Evolutionary conservation across 2,113 vertebrate genomes (phyloP), one percentile per base, ranked within the genome.

Genomic region (Tragelaphus buxtoni): DNA sequence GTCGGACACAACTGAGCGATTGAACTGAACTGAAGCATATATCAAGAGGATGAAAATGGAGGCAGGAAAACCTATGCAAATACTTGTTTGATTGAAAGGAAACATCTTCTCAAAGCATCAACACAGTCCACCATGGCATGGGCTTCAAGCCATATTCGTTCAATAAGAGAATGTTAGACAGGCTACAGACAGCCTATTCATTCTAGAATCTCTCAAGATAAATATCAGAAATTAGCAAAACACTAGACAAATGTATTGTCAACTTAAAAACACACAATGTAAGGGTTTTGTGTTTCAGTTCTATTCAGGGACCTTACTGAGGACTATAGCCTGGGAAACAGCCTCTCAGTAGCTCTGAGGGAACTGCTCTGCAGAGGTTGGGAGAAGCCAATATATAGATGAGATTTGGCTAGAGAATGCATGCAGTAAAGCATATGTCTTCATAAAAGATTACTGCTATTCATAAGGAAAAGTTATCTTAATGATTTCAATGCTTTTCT

Each of bases 171-270:
- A 83, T 79, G 51, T n/a, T 77, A 93, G 5, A 79, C 39, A 79
- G 9, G 39, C 5, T 63, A 74, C 84, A 93, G 45, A 7, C 20
- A 88, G 13, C 16, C 32, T 84, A 14, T 88, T 69, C n/a, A 85
- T 94, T 9, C 45, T 51, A 80, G 39, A 58, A 55, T 72, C 12
- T 56, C 45, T 88, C n/a, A 58, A 84, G 49, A 91, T 28, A 76
- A 95, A 79, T 74, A 85, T 39, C 39, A 81, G 47, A 87, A 88
- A 26, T 7, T 65, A 91, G 17, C 49, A 95, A 80, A 97, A 63
- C 82, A 45, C 20, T 94, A 56, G 13, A 76, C n/a, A 69, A 69
- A 69, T 90, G 16, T 11, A 91, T 49, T 51, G 16, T 32, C 47
- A 18, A 32, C 45, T 51, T 32, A 81, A 81, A 55, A 81, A 55